Conservation (phyloP, 2,888 invertebrate species). For the Dorcus hopei region DNA sequence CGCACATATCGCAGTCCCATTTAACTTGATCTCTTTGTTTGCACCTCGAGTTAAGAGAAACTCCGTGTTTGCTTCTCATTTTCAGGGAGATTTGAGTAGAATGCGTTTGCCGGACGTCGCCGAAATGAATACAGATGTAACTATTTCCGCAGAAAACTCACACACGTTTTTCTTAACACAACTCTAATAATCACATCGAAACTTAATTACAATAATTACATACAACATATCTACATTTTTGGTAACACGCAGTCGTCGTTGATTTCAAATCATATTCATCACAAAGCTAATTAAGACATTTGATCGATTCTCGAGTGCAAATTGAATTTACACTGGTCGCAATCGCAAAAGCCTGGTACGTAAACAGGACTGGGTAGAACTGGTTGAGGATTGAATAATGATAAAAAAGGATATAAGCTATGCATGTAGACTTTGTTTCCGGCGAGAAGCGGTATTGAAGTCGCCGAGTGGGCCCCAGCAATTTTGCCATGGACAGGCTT, state of each 20-base stretch:
- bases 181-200: too few species aligned
- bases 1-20: slow-evolving; percentile 29
- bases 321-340: slow-evolving; percentile 47
- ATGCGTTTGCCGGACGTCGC: neutral
- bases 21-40: slow-evolving; percentile 46
- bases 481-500: slow-evolving; percentile 39
- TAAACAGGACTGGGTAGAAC: slow-evolving; percentile 48
- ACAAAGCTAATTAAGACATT: slow-evolving; percentile 5
- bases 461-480: slow-evolving; percentile 20
- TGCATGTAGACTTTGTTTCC: slow-evolving; percentile 47
- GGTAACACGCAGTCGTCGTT: too few species aligned
- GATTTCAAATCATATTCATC: too few species aligned
- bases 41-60: slow-evolving; percentile 47
- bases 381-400: slow-evolving; percentile 46
- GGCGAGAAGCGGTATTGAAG: slow-evolving; percentile 40
- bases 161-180: too few species aligned
- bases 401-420: slow-evolving; percentile 49
- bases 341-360: slow-evolving; percentile 49
- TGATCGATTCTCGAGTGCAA: slow-evolving; percentile 38
- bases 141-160: too few species aligned
- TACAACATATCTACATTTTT: too few species aligned
- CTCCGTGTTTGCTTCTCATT: slow-evolving; percentile 41
- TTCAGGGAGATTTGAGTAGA: neutral
- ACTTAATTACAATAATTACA: too few species aligned
- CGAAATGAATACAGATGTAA: slow-evolving; percentile 6